Percentiles rank a stretch among this genome's conserved stretches.
phyloP scores from a whole-genome alignment of 1,140 invertebrate species.

The Lepidurus arcticus region DNA sequence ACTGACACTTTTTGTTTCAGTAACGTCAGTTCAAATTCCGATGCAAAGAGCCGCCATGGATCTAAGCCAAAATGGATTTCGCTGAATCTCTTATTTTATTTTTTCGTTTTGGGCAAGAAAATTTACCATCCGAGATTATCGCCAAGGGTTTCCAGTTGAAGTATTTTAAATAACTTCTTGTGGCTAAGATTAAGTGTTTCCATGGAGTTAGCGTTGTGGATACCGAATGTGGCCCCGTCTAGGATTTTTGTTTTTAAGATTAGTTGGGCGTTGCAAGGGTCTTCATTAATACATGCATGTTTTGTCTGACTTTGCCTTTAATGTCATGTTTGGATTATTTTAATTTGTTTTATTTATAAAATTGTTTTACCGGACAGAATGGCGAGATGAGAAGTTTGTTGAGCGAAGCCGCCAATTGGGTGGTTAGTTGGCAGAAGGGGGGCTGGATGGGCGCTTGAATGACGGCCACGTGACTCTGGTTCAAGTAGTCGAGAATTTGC shows the following conservation, averaged over 20 bases:
- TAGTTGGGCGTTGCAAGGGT: not conserved
- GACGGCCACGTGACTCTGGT: not conserved
- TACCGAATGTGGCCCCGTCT: not conserved
- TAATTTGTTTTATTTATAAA: not conserved
- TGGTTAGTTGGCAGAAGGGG: not conserved
- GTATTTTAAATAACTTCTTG: not conserved
- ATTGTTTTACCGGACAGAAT: not conserved
- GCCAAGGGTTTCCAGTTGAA: not conserved
- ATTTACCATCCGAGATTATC: slow-evolving; percentile 2
- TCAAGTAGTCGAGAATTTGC: slow-evolving; percentile 11
- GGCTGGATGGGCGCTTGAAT: not conserved
- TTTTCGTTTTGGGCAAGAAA: not conserved
- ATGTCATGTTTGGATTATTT: not conserved
- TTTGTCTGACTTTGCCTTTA: not conserved
- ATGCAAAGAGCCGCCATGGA: not conserved
- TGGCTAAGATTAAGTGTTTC: not conserved
- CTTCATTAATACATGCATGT: not conserved
- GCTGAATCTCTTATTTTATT: too few species aligned
- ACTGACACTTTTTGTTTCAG: not conserved
- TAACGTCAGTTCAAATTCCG: not conserved
- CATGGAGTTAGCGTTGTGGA: not conserved
- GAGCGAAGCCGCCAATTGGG: not conserved
- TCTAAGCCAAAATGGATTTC: not conserved
- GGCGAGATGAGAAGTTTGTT: slow-evolving; percentile 1
- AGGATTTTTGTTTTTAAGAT: not conserved